phyloP scores from a whole-genome alignment of 2,113 vertebrate genomes.

The Anser cygnoides region DNA sequence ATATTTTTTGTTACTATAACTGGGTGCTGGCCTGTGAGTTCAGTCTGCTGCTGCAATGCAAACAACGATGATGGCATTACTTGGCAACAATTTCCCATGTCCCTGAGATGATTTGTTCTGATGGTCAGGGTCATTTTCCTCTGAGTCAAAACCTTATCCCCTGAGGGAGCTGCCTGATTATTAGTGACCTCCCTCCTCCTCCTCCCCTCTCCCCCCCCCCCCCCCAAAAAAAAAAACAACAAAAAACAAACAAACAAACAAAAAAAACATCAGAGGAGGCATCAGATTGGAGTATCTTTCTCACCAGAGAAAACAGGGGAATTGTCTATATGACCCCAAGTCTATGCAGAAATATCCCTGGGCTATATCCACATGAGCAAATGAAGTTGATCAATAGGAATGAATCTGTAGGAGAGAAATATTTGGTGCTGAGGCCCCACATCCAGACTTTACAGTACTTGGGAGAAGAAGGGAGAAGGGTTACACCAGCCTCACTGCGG shows the following conservation, averaged over 20 bases:
- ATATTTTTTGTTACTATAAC: not conserved
- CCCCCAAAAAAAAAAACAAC: not conserved
- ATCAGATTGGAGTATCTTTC: not conserved
- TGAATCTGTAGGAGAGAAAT: not conserved
- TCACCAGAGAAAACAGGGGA: not conserved
- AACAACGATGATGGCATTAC: slow-evolving; percentile 1
- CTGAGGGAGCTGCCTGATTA: not conserved
- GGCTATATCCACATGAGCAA: not conserved
- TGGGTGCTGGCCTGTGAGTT: not conserved
- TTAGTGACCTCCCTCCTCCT: not conserved
- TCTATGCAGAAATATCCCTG: not conserved
- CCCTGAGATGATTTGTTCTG: not conserved
- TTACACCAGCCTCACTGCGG: not conserved
- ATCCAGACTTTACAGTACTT: fast-evolving
- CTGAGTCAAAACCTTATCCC: slow-evolving; percentile 25
- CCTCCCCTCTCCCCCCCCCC: not conserved
- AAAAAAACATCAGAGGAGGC: too few relatives aligned
- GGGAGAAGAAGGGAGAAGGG: not conserved
- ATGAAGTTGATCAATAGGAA: not conserved
- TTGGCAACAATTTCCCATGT: slow-evolving; percentile 13
- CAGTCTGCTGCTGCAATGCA: not conserved
- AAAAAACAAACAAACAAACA: not conserved
- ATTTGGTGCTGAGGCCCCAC: not conserved
- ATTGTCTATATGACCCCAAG: not conserved
- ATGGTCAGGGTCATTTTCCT: slow-evolving; percentile 24